Percentiles rank a stretch among this genome's conserved stretches.
phyloP scores from a whole-genome alignment of 2,888 invertebrate species.

The Agrypnus murinus region DNA sequence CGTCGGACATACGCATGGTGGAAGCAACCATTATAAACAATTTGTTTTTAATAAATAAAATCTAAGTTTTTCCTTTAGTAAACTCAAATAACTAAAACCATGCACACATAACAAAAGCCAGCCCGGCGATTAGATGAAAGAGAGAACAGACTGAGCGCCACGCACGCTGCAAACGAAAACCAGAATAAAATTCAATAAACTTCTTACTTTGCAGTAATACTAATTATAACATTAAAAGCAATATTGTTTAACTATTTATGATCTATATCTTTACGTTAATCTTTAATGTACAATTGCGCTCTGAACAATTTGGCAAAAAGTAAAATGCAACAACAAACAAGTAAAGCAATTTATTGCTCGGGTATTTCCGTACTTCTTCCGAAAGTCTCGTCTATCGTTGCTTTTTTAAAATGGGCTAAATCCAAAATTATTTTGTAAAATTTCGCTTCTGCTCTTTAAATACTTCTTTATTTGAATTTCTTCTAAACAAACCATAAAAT shows the following conservation, averaged over 20 bases:
- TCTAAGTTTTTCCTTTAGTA: slow-evolving; percentile 12
- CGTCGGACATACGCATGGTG: slow-evolving; percentile 42
- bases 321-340: too few species aligned
- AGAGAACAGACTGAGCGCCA: slow-evolving; percentile 56
- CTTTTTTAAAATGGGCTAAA: slow-evolving; percentile 32
- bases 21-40: slow-evolving; percentile 41
- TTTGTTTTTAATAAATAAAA: slow-evolving; percentile 20
- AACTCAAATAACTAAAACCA: slow-evolving; percentile 21
- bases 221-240: background rate
- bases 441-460: background rate
- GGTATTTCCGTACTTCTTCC: background rate
- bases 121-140: slow-evolving; percentile 41
- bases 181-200: slow-evolving; percentile 57
- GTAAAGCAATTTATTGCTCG: background rate
- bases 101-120: slow-evolving; percentile 33
- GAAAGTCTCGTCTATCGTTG: slow-evolving; percentile 5
- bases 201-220: slow-evolving; percentile 13
- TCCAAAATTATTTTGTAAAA: slow-evolving; percentile 18
- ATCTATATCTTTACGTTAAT: background rate
- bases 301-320: too few species aligned
- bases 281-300: too few species aligned
- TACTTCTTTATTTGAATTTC: too few species aligned
- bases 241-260: background rate
- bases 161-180: slow-evolving; percentile 59
- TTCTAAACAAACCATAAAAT: too few species aligned